phyloP scores from a whole-genome alignment of 2,797 vertebrate species.

The Manis crassicaudata region DNA sequence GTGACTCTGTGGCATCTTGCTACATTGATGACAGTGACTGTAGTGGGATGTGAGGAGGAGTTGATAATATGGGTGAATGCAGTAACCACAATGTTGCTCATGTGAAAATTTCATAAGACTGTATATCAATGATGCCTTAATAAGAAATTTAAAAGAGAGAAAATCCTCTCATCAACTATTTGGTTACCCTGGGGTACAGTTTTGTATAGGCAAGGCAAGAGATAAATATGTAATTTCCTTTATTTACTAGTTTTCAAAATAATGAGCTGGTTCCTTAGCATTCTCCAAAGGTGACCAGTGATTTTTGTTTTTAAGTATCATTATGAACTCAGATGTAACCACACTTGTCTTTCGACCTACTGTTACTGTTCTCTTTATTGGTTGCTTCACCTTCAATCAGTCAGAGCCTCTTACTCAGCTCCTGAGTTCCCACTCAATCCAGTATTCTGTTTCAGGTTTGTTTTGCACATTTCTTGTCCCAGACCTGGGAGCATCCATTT shows the following conservation, averaged over 20 bases:
- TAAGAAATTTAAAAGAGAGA: neutral
- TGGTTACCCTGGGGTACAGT: neutral
- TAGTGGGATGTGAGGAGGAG: too few species aligned
- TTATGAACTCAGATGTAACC: neutral
- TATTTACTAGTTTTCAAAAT: constrained; percentile 47
- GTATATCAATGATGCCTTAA: too few species aligned
- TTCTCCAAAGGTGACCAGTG: neutral
- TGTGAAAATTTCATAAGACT: too few species aligned
- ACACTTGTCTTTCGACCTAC: constrained; percentile 1
- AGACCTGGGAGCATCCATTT: neutral
- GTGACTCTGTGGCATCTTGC: too few species aligned
- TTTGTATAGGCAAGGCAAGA: constrained; percentile 19
- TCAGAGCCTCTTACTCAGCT: neutral
- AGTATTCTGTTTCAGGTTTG: neutral
- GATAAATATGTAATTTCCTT: constrained; percentile 31
- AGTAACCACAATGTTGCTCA: too few species aligned
- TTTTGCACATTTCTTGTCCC: neutral
- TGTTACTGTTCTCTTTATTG: neutral
- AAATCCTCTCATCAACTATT: neutral
- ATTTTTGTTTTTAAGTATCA: constrained; percentile 8
- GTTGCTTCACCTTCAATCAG: neutral
- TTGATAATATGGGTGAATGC: too few species aligned
- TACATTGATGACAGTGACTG: too few species aligned
- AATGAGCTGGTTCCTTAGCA: neutral
- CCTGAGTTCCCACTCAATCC: neutral